Conservation (phyloP, 2,888 invertebrate species). For the Sericinus montela region DNA sequence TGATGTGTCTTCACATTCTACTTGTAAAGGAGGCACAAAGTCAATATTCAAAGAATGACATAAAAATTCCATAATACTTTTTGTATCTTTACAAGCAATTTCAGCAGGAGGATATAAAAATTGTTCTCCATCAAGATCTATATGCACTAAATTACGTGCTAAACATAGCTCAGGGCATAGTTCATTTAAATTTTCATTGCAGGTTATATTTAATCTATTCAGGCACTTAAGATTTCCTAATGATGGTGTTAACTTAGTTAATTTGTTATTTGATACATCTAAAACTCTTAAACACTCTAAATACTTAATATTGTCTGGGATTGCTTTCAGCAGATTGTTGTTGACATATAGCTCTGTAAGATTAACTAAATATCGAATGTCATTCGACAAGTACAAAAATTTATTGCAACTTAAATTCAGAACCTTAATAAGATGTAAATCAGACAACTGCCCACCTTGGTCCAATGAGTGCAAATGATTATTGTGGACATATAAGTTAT, state of each 20-base stretch:
- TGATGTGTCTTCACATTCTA: constrained; percentile 43
- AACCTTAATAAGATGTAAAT: constrained; percentile 82
- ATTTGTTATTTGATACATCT: constrained; percentile 84
- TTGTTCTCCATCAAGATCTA: constrained; percentile 81
- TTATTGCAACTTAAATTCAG: constrained; percentile 84
- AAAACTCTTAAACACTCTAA: constrained; percentile 82
- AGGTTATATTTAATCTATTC: constrained; percentile 79
- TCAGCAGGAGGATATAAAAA: constrained; percentile 83
- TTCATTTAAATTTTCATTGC: constrained; percentile 78
- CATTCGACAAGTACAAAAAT: constrained; percentile 81
- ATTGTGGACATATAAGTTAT: constrained; percentile 81
- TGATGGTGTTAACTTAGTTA: constrained; percentile 81
- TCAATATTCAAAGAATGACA: constrained; percentile 66
- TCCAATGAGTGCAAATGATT: constrained; percentile 84
- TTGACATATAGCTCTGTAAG: constrained; percentile 87
- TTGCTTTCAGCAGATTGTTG: constrained; percentile 83
- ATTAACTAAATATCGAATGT: constrained; percentile 82
- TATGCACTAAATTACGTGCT: constrained; percentile 78
- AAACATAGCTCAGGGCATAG: constrained; percentile 83
- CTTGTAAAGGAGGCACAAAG: constrained; percentile 61
- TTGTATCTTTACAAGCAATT: constrained; percentile 79
- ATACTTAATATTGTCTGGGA: constrained; percentile 84
- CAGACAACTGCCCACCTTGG: constrained; percentile 85
- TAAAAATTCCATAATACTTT: constrained; percentile 83
- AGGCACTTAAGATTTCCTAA: constrained; percentile 82